Evolutionary conservation across 2,888 invertebrate genomes (phyloP), one percentile per base, ranked within the genome.

Genomic region (Diarsia dahlii): DNA sequence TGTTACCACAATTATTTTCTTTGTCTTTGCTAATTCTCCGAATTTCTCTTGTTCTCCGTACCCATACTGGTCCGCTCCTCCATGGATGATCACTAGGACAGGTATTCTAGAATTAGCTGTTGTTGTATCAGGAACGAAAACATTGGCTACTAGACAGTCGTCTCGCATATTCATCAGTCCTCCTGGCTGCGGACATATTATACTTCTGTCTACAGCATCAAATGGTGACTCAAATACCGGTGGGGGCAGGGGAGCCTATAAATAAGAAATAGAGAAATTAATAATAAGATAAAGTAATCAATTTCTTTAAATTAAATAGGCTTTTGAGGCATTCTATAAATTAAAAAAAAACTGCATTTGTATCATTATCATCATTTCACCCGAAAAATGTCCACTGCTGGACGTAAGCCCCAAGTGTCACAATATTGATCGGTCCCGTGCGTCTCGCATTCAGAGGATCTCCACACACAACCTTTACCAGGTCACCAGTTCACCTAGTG

Each of bases 21-120:
- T 88, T 1, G 82, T 86, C 3, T 78, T 76, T 0, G 90, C 88
- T 15, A 94, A 73, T 71, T 90, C 90, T 48, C 84, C 89, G 3
- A 88, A 89, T 52, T 74, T 81, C 76, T 92, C 88, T 15, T 0
- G 10, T 50, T 39, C 62, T 0, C 95, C 94, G 58, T 76, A 89
- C 6, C 95, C 96, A 2, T 89, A 60, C 84, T 93, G 89, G 77
- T 91, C 96, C 3, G 91, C 95, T 13, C 96, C 96, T n/a, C 96
- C 96, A 68, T 96, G 97, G 4, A 96, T 88, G 65, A 91, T 88
- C 15, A 96, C 93, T 50, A 96, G 81, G 0, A 96, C 96, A 5
- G 96, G 93, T 10, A 93, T 78, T 39, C 91, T 89, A 4, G 71
- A 87, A 50, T 87, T 85, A n/a, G 6, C 0, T n/a, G 2, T 54